These are phyloP conservation scores for Nemopilema nomurai DNA, from an alignment of 30 jellyfish, hydroid and myxozoan species.

Conservation along the genomic window DNA sequence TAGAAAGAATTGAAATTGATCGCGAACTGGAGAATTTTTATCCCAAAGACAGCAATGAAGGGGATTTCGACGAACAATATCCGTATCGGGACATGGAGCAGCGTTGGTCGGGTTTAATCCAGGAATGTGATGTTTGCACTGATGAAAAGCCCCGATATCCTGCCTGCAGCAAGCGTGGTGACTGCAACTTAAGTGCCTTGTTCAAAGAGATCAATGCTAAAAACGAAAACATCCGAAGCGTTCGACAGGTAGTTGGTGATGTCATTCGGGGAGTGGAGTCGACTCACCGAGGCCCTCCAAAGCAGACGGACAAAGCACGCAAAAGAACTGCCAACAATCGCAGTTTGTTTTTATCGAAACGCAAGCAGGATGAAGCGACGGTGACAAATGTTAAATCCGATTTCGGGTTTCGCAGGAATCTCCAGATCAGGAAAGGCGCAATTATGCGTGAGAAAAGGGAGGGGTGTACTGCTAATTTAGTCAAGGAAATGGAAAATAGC, in stretches of 20 bases:
- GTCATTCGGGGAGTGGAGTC: constrained; percentile 49
- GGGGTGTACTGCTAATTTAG: constrained; percentile 19
- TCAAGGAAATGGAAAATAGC: background rate
- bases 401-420: constrained; percentile 29
- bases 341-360: constrained; percentile 19
- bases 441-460: constrained; percentile 37
- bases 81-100: constrained; percentile 18
- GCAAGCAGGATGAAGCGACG: background rate
- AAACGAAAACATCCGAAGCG: background rate
- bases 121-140: constrained; percentile 49
- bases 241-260: background rate
- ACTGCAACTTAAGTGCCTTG: constrained; percentile 15
- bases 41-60: constrained; percentile 1
- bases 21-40: constrained; percentile 40
- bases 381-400: constrained; percentile 35
- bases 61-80: constrained; percentile 16
- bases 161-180: constrained; percentile 29
- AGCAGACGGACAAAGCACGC: background rate
- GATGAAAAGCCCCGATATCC: constrained; percentile 56
- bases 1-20: constrained; percentile 37
- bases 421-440: constrained; percentile 28
- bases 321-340: background rate
- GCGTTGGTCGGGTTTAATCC: constrained; percentile 36
- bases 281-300: background rate
- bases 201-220: background rate